Base-by-base conservation (phyloP, 2,113 vertebrate genomes). In the Aptenodytes patagonicus region DNA sequence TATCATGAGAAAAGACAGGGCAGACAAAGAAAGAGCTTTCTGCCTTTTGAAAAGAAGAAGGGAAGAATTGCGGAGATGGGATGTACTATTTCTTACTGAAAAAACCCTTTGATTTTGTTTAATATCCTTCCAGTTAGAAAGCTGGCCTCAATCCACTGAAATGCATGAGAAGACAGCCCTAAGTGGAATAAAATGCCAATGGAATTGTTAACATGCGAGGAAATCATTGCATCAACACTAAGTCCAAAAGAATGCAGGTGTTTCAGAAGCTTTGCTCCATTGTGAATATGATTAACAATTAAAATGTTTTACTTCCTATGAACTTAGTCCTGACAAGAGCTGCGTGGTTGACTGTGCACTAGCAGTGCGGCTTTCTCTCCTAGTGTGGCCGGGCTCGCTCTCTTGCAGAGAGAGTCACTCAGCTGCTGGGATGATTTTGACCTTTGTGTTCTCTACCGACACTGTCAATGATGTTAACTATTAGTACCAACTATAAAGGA, bases 111-210 rank as follows among this genome's bases (percentile, higher is more conserved):
- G 7, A 55, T 91, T 87, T 90, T 94, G 32, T 83, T 86, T 66
- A 90, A 81, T 64, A 87, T 73, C 12, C 34, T 91, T 91, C 54
- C 46, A 85, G 40, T 94, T 76, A 93, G 78, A 89, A 89, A 85
- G 49, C 62, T 89, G 81, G 81, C 71, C 58, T 97, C 76, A 88
- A 9, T 77, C 36, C 71, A 83, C 62, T 80, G 79, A 95, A 94
- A 93, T 88, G 49, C 75, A 47, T 51, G n/a, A 89, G 73, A 95
- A 88, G 68, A 69, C 65, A 96, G 58, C 34, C 66, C 20, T 70
- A 73, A 90, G 62, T 80, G 28, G 66, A 94, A 93, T 49, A 91
- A 95, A 93, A 93, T 80, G 58, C 58, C 68, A 83, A 61, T 46
- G 62, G 44, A 86, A 86, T 83, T 93, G 62, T 49, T 73, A 93